Evolutionary conservation across 2,113 vertebrate genomes (phyloP), one percentile per base, ranked within the genome.

Genomic region (Rhabdomys dilectus): DNA sequence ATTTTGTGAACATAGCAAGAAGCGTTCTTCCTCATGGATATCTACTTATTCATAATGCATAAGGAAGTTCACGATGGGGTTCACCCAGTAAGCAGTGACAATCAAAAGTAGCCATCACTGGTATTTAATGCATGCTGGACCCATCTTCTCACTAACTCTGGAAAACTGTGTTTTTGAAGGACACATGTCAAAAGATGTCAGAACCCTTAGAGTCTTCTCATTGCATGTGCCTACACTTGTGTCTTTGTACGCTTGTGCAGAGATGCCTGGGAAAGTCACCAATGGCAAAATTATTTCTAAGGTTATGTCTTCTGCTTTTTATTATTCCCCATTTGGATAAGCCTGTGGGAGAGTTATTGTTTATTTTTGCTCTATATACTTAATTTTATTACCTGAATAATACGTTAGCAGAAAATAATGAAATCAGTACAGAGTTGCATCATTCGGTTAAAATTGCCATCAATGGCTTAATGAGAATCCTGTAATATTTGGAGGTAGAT

Each of bases 311-410:
- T 26, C 21, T 51, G 16, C n/a, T 21, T 89, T 66, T 77, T 93
- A n/a, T 90, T 76, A n/a, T 62, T 89, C 82, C 82, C 78, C 42
- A 16, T 26, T 9, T 78, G 36, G 24, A 31, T 39, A 82, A 26
- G 26, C 60, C 15, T 62, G 3, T 51, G 53, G 64, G 31, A 51
- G n/a, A 42, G 19, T 3, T 24, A 3, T 26, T 78, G 13, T 82
- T 78, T 78, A 31, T 58, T 45, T 68, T 84, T 70, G 24, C 36
- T 86, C 6, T 75, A 22, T 53, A 11, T 11, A 22, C 13, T 93
- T 93, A 84, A 92, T 90, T 91, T 93, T 95, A 92, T 92, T 70
- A 64, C 56, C 70, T 90, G 90, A 96, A 42, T 51, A 53, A 6
- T 88, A 62, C 60, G 68, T 64, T 51, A 77, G 26, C 78, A 76